Percentiles rank a stretch among this genome's conserved stretches.
phyloP scores from a whole-genome alignment of 2,113 vertebrate species.

The Salvelinus sp. region DNA sequence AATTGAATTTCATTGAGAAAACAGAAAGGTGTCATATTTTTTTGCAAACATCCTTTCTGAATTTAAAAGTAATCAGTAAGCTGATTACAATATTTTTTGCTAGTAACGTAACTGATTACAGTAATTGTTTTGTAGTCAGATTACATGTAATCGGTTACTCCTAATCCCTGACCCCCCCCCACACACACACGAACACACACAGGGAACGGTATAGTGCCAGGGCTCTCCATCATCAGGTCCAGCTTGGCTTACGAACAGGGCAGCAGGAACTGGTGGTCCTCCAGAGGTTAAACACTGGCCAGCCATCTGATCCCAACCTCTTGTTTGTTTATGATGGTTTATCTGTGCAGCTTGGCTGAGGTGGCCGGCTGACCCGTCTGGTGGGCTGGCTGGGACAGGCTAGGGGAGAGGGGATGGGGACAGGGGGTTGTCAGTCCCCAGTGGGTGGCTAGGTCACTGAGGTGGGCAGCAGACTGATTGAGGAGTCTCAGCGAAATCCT shows the following conservation, averaged over 20 bases:
- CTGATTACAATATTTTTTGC: too few species aligned
- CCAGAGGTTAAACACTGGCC: constrained; percentile 40
- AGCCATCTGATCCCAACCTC: constrained; percentile 41
- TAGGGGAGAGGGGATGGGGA: constrained; percentile 13
- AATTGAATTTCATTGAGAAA: too few species aligned
- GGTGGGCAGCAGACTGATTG: constrained; percentile 49
- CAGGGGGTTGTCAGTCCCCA: not conserved
- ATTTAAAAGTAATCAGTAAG: too few species aligned
- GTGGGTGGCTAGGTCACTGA: not conserved
- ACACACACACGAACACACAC: not conserved
- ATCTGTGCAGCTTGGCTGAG: constrained; percentile 34
- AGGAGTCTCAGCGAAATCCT: constrained; percentile 44
- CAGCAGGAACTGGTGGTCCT: not conserved
- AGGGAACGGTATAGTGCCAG: not conserved
- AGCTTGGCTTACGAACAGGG: constrained; percentile 10
- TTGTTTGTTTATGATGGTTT: constrained; percentile 55
- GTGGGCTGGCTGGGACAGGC: constrained; percentile 20
- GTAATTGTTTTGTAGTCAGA: too few species aligned
- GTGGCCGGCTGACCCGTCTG: constrained; percentile 39
- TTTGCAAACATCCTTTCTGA: too few species aligned
- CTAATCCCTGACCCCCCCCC: not conserved
- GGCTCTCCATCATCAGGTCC: constrained; percentile 10
- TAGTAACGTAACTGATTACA: too few species aligned
- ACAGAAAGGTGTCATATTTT: too few species aligned
- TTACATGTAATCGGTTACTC: too few species aligned